Conservation (phyloP, 2,888 invertebrate species). For the Lampropteryx suffumata region DNA sequence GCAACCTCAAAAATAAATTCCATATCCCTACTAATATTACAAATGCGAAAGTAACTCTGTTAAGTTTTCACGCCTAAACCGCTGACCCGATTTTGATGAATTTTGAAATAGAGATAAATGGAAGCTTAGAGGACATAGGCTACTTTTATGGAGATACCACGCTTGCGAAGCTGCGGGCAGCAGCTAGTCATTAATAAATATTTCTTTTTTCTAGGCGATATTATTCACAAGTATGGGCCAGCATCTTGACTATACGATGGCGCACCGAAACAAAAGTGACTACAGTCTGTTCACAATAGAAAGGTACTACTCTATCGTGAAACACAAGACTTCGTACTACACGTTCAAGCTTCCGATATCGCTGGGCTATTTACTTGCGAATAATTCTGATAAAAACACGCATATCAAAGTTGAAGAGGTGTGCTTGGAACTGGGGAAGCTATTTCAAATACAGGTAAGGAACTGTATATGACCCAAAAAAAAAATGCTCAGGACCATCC, state of each 20-base stretch:
- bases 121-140: too few species aligned
- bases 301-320: conserved; percentile 91
- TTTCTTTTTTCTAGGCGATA: conserved; percentile 47
- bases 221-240: conserved; percentile 90
- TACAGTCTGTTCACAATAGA: conserved; percentile 88
- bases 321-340: conserved; percentile 95
- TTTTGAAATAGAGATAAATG: too few species aligned
- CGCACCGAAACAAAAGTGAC: conserved; percentile 57
- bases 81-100: too few species aligned
- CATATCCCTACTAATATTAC: too few species aligned
- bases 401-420: conserved; percentile 90
- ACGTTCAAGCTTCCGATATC: conserved; percentile 94
- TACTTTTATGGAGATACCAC: too few species aligned
- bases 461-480: not conserved
- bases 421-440: conserved; percentile 93
- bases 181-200: too few species aligned
- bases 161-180: too few species aligned
- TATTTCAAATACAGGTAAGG: conserved; percentile 94
- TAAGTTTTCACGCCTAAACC: too few species aligned
- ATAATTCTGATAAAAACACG: conserved; percentile 85
- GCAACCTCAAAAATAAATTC: too few species aligned
- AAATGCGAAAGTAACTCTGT: too few species aligned
- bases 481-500: too few species aligned
- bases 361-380: conserved; percentile 91
- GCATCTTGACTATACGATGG: conserved; percentile 88